Percentiles rank a stretch among this genome's conserved stretches.
Evolutionary conservation across 2,113 vertebrate species (phyloP).

Genomic region (Leuciscus idus): DNA sequence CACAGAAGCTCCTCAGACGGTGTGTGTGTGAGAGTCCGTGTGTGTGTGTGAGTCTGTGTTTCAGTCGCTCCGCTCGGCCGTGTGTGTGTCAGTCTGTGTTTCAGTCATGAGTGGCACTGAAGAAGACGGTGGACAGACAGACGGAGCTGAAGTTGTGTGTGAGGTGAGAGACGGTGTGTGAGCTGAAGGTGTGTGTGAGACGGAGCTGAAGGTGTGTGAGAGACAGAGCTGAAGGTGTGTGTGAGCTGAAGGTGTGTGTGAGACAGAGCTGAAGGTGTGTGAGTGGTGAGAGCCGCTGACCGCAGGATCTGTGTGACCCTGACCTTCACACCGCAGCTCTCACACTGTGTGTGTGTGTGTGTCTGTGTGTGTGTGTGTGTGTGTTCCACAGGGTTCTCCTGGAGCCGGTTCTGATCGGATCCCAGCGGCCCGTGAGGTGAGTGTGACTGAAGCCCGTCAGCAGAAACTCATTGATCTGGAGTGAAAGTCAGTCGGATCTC

Average conservation of each 20-base stretch:
- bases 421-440: not conserved
- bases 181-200: too few species aligned
- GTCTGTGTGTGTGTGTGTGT: not conserved
- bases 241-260: too few species aligned
- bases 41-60: too few species aligned
- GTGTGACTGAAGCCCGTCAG: not conserved
- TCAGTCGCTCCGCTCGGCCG: not conserved
- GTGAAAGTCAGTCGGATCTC: too few species aligned
- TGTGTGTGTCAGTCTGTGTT: not conserved
- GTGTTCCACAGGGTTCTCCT: not conserved
- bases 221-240: too few species aligned
- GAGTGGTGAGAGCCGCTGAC: not conserved
- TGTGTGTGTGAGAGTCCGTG: too few species aligned
- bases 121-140: slow-evolving; percentile 48
- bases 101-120: slow-evolving; percentile 10
- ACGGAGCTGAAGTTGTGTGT: slow-evolving; percentile 61
- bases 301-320: not conserved
- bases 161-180: too few species aligned
- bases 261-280: too few species aligned
- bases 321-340: not conserved
- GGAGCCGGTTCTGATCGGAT: not conserved
- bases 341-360: not conserved
- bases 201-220: too few species aligned
- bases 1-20: not conserved
- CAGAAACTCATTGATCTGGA: too few species aligned